These are phyloP conservation scores for Thymelicus acteon DNA, from an alignment of 2,888 invertebrate genomes.

Conservation along the genomic window DNA sequence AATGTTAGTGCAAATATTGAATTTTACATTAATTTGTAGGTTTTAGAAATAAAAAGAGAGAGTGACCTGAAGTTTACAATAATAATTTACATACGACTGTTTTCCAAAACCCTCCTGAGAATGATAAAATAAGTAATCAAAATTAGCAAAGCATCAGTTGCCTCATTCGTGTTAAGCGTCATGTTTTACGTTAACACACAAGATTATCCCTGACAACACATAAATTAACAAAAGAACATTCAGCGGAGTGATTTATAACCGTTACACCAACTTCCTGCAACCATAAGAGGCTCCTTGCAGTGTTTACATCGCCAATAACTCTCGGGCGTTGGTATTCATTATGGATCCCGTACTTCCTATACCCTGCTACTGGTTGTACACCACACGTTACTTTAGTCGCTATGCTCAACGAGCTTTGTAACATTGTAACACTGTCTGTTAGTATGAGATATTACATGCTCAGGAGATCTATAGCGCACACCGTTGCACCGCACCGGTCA, in stretches of 20 bases:
- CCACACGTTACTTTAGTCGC: conserved; percentile 3
- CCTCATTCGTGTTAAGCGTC: not conserved
- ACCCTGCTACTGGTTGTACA: conserved; percentile 26
- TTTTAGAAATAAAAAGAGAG: too few species aligned
- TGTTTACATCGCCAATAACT: conserved; percentile 30
- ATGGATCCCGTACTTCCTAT: conserved; percentile 11
- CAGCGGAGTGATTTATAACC: conserved; percentile 1
- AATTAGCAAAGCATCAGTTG: too few species aligned
- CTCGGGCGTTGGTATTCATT: conserved; percentile 26
- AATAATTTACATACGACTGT: too few species aligned
- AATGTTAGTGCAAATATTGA: too few species aligned
- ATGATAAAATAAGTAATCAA: too few species aligned
- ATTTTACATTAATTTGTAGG: too few species aligned
- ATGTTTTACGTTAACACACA: not conserved
- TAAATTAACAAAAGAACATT: conserved; percentile 6
- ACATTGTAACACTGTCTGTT: conserved; percentile 29
- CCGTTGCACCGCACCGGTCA: too few species aligned
- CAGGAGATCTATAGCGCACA: conserved; percentile 6
- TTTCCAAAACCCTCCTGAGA: too few species aligned
- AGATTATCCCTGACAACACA: conserved; percentile 2
- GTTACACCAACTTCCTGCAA: conserved; percentile 15
- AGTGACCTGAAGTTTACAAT: too few species aligned
- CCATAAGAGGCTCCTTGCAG: conserved; percentile 13
- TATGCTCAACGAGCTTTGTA: conserved; percentile 17
- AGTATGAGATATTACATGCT: conserved; percentile 34